Percentiles rank a stretch among this genome's conserved stretches.
phyloP scores from a whole-genome alignment of 2,888 invertebrate species.

The Biston betularia region DNA sequence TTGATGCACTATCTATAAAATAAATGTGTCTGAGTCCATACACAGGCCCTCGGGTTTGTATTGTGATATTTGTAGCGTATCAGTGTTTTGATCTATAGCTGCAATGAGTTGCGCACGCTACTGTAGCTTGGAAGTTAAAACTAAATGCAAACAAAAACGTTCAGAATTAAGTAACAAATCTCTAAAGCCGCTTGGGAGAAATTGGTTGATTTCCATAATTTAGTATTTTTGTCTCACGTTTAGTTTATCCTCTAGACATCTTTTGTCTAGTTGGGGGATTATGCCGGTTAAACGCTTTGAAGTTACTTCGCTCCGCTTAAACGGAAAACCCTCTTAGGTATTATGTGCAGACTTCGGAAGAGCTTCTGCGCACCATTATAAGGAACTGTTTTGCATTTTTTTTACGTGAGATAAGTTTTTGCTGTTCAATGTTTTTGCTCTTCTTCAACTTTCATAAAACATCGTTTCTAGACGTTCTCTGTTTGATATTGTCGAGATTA shows the following conservation, averaged over 20 bases:
- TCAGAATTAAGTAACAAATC: neutral
- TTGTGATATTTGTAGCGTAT: constrained; percentile 6
- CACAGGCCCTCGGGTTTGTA: constrained; percentile 14
- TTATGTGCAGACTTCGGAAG: constrained; percentile 10
- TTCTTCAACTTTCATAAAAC: neutral
- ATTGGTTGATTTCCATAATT: neutral
- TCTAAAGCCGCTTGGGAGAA: neutral
- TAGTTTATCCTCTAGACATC: neutral
- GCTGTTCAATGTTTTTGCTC: neutral
- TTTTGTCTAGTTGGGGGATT: constrained; percentile 10
- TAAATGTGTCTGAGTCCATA: constrained; percentile 55
- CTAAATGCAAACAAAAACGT: neutral
- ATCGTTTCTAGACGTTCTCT: neutral
- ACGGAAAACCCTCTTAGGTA: constrained; percentile 5
- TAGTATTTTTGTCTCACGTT: neutral
- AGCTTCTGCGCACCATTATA: neutral
- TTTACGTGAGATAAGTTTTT: neutral
- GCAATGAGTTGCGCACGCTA: constrained; percentile 5
- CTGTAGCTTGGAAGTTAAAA: constrained; percentile 4
- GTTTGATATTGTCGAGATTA: neutral
- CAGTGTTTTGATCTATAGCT: constrained; percentile 25
- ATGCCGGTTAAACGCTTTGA: constrained; percentile 16
- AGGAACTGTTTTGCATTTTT: neutral
- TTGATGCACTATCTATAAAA: constrained; percentile 62
- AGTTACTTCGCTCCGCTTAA: constrained; percentile 17